Percentiles rank a stretch among this genome's conserved stretches.
These are phyloP conservation scores for Edolisoma coerulescens DNA, from an alignment of 2,113 vertebrate genomes.

Conservation along the genomic window DNA sequence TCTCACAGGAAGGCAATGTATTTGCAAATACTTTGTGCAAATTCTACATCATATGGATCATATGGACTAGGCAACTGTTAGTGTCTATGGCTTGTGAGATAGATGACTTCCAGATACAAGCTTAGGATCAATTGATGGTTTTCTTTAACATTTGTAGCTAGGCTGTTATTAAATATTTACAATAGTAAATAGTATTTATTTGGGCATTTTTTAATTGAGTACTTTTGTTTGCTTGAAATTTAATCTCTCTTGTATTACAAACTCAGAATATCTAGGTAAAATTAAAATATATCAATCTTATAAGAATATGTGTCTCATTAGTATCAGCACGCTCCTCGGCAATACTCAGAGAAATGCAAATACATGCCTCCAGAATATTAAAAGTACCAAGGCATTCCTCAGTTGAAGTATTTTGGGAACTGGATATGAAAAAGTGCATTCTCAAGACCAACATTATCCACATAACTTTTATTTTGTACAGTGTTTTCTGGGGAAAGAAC, in stretches of 20 bases:
- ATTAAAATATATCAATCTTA: not conserved
- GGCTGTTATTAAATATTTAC: not conserved
- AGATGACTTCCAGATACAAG: not conserved
- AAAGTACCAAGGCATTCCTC: not conserved
- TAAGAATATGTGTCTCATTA: not conserved
- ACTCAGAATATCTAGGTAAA: not conserved
- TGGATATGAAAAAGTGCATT: not conserved
- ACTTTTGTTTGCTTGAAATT: not conserved
- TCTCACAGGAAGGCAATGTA: not conserved
- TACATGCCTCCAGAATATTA: not conserved
- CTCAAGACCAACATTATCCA: not conserved
- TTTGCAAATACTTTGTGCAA: not conserved
- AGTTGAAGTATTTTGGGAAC: not conserved
- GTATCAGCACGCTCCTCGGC: not conserved
- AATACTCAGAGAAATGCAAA: not conserved
- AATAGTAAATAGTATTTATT: not conserved
- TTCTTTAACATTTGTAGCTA: not conserved
- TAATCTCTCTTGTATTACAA: not conserved
- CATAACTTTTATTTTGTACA: not conserved
- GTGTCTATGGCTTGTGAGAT: not conserved
- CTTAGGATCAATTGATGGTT: not conserved
- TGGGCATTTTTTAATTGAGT: not conserved
- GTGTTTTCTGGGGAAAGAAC: not conserved
- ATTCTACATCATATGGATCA: not conserved
- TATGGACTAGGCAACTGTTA: not conserved